phyloP scores from a whole-genome alignment of 2,888 invertebrate genomes.

The Zaprionus lineosus region DNA sequence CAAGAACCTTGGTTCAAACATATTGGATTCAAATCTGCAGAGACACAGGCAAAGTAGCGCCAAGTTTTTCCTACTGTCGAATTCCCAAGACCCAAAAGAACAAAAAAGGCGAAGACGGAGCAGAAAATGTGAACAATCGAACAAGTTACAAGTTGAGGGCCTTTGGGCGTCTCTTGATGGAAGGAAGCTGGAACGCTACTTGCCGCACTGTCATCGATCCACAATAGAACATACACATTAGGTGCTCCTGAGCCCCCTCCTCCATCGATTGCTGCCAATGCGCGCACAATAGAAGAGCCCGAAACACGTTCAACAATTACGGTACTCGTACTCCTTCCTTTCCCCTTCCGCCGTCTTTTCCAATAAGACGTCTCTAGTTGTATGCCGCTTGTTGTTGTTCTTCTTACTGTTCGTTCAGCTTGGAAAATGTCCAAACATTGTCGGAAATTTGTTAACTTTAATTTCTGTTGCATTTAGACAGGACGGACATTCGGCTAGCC shows the following conservation, averaged over 20 bases:
- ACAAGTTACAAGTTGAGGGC: constrained; percentile 63
- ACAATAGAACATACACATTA: constrained; percentile 21
- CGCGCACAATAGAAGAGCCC: constrained; percentile 66
- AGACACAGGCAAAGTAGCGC: too few relatives aligned
- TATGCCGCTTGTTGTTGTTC: constrained; percentile 32
- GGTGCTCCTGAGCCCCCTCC: constrained; percentile 31
- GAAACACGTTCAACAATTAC: constrained; percentile 65
- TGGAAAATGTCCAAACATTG: constrained; percentile 75
- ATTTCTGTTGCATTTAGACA: constrained; percentile 71
- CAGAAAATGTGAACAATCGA: constrained; percentile 57
- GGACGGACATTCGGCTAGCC: too few relatives aligned
- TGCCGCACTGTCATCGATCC: constrained; percentile 38
- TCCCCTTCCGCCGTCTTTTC: too few relatives aligned
- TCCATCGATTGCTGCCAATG: constrained; percentile 64
- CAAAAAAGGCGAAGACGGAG: constrained; percentile 19
- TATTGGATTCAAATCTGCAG: constrained; percentile 37
- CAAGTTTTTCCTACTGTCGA: too few relatives aligned
- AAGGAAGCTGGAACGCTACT: constrained; percentile 64
- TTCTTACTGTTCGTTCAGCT: constrained; percentile 34
- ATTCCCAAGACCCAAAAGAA: constrained; percentile 43
- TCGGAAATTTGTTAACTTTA: constrained; percentile 79
- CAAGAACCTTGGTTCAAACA: constrained; percentile 71
- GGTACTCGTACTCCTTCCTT: constrained; percentile 55
- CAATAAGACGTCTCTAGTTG: too few relatives aligned
- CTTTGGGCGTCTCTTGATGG: constrained; percentile 70